phyloP scores from a whole-genome alignment of 2,113 vertebrate genomes.

The Procavia capensis region DNA sequence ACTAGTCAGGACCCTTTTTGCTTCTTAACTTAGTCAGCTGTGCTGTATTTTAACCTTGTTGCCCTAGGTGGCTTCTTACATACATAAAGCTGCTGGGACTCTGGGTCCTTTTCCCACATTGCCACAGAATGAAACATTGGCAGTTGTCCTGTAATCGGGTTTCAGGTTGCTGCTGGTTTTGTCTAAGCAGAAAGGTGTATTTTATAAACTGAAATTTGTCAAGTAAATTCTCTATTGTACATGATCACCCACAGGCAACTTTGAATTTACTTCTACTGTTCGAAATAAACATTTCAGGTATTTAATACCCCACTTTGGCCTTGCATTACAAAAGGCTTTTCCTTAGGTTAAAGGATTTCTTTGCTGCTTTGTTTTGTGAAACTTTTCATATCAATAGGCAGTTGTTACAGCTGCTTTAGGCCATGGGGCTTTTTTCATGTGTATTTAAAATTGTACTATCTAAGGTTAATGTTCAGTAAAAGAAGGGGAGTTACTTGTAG shows the following conservation, averaged over 20 bases:
- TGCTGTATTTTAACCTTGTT: slow-evolving; percentile 35
- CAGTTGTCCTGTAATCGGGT: slow-evolving; percentile 47
- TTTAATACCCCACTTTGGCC: slow-evolving; percentile 35
- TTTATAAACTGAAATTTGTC: slow-evolving; percentile 56
- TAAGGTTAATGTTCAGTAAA: slow-evolving; percentile 56
- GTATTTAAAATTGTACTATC: slow-evolving; percentile 11
- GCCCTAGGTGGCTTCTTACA: slow-evolving; percentile 39
- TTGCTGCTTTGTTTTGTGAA: slow-evolving; percentile 32
- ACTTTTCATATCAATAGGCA: slow-evolving; percentile 28
- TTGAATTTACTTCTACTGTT: slow-evolving; percentile 65
- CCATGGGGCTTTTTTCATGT: slow-evolving; percentile 17
- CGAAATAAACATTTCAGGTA: slow-evolving; percentile 69
- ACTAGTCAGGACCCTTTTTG: slow-evolving; percentile 17
- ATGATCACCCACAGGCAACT: slow-evolving; percentile 54
- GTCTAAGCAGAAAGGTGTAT: slow-evolving; percentile 59
- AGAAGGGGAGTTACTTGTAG: slow-evolving; percentile 8
- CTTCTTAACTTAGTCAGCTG: background rate
- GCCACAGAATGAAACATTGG: slow-evolving; percentile 16
- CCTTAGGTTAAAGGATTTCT: slow-evolving; percentile 5
- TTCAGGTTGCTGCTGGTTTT: slow-evolving; percentile 63
- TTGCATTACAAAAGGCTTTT: slow-evolving; percentile 60
- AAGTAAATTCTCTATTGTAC: slow-evolving; percentile 42
- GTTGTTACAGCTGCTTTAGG: background rate
- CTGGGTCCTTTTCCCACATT: slow-evolving; percentile 44
- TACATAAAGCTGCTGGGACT: slow-evolving; percentile 46